Base-by-base conservation (phyloP, 2,113 vertebrate species). In the Poicephalus meyeri region DNA sequence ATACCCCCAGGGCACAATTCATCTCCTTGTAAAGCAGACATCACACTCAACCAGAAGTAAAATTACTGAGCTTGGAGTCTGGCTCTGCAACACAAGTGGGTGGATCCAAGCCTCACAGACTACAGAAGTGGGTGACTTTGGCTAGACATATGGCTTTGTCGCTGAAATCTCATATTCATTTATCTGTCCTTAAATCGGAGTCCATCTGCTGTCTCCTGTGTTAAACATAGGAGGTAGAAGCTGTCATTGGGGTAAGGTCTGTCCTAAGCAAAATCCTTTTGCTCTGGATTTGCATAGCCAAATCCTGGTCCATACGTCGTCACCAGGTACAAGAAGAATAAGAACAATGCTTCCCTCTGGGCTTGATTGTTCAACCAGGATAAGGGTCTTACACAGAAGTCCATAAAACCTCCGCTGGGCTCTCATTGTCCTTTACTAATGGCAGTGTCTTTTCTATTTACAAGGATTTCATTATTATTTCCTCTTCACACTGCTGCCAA, bases 61-160 rank as follows among this genome's bases (percentile, higher is more conserved):
- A 87, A 91, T 89, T 14, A 81, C 65, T 72, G 90, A 94, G 79
- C 80, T 94, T 71, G 21, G 60, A 95, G 95, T 94, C 88, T 95
- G 92, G 92, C 92, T 96, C 82, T 89, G 74, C 80, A 93, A 42
- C 83, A 63, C 90, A 66, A 69, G 93, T 93, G 93, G 93, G 92
- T 95, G 96, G 88, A 94, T 95, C 83, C 77, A 79, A 93, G 35
- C 72, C 80, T 96, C 69, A 13, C 86, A 88, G 88, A 93, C 90
- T 86, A 83, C 90, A 86, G 87, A 81, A 95, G 96, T 94, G 95
- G 90, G 91, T 96, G 95, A 96, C 93, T 97, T 92, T 93, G 95
- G 93, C 90, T 94, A 93, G 93, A 84, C 86, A 95, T 92, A 93
- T 96, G 96, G 91, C 92, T 96, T 97, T 96, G 96, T 93, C 92